Base-by-base conservation (phyloP, 2,113 vertebrate species). In the Scophthalmus maximus region DNA sequence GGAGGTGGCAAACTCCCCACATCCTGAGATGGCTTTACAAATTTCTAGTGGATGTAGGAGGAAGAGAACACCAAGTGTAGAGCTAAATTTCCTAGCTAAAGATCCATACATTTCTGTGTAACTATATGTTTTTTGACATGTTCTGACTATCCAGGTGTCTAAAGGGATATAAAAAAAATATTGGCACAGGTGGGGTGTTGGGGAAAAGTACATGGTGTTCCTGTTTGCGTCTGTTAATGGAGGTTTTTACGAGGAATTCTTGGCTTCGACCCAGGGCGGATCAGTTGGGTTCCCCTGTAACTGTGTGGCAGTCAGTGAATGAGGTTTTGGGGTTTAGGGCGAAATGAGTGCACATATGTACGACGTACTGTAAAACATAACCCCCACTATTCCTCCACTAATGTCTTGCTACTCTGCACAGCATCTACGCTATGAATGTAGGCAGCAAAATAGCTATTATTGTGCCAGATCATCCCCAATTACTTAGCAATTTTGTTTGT, bases 141-240 rank as follows among this genome's bases (percentile, higher is more conserved):
- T 42, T 73, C 57, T 62, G 40, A 49, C 8, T 10, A 29, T 6
- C 5, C 29, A 18, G n/a, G 4, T 32, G 22, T 22, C 1, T 2
- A 63, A 22, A 38, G 12, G 12, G 14, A 29, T 23, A 18, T n/a
- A 2, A 30, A 38, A 40, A 8, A 25, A 18, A 22, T 30, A 49
- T 2, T 42, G 6, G 14, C 15, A 65, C 15, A 65, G 17, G 12
- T 62, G 25, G 30, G 4, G 26, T 20, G 14, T 18, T 32, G 15
- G 4, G 22, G 4, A 58, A 57, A 59, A 58, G 36, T 40, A 84
- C 81, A 74, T 11, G 1, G 10, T 84, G 76, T 84, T 5, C 50
- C 23, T 6, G 11, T 52, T 29, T 65, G 26, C 2, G 15, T 73
- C 50, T 66, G 42, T 47, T 52, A 71, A 46, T 47, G 23, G 18